Base-by-base conservation (phyloP, 2,113 vertebrate genomes). In the Physeter macrocephalus region DNA sequence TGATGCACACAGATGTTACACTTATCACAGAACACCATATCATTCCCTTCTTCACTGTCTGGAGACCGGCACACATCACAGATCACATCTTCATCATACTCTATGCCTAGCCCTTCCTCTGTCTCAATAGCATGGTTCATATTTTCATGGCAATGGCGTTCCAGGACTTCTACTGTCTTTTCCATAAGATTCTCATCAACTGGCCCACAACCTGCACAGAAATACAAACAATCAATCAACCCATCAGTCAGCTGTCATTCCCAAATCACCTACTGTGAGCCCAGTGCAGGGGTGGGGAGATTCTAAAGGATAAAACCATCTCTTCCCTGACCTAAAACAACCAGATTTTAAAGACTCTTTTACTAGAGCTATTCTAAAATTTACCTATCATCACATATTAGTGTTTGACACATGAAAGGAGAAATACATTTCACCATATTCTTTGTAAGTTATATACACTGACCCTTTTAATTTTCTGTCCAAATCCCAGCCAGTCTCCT, bases 1-100 rank as follows among this genome's bases (percentile, higher is more conserved):
- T 99, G 99, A 98, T 99, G 99, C 64, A 99, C 99, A 80, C 99
- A 99, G 98, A 99, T 99, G 98, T 99, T 99, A 98, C 99, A 99
- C 98, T 99, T 99, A 98, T 99, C 99, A 98, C 99, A 99, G 98
- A 99, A 99, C 87, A 99, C 99, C 99, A 99, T 99, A 98, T 99
- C 99, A 89, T 99, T 99, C 7, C 99, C 99, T 94, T 99, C 99
- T 93, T 99, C 99, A 31, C 99, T 99, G 98, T 99, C 99, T 0
- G 99, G 99, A 74, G 99, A 99, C 74, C 99, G 99, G 97, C 99
- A 99, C 94, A 99, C 99, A n/a, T 99, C 99, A 95, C 99, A 99
- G 97, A 99, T 99, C 80, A 99, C 99, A 2, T 99, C 99, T 98
- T 99, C 99, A 77, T 99, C 99, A 9, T 99, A 99, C 75, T 99